A percentile compares a stretch with the other conserved stretches of the same genome.
Conservation (phyloP, 2,797 vertebrate genomes). For the Periparus ater region DNA sequence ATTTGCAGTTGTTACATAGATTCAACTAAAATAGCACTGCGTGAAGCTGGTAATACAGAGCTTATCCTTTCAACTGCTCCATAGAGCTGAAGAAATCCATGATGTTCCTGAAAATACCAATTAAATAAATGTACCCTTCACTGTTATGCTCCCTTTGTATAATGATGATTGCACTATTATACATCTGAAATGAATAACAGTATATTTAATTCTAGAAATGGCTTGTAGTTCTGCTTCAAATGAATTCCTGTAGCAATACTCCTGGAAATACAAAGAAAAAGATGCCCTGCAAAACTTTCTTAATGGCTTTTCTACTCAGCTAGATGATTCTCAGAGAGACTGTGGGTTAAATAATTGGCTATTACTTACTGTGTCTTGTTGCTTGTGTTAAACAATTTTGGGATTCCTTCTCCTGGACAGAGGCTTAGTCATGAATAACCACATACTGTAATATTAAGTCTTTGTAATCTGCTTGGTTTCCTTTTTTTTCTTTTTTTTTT, state of each 20-base stretch:
- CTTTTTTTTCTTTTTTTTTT: neutral
- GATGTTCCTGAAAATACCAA: constrained; percentile 5
- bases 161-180: neutral
- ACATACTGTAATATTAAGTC: neutral
- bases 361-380: neutral
- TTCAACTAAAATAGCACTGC: neutral
- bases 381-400: neutral
- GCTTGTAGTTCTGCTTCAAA: neutral
- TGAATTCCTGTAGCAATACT: neutral
- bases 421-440: neutral
- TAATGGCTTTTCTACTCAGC: neutral
- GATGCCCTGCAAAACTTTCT: neutral
- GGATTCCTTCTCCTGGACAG: neutral
- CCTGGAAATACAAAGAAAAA: neutral
- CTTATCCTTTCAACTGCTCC: neutral
- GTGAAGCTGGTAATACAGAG: neutral
- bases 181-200: neutral
- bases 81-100: neutral
- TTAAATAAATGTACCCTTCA: neutral
- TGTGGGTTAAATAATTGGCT: neutral
- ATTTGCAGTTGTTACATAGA: neutral
- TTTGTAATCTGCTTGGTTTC: neutral
- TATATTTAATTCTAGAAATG: neutral
- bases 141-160: neutral
- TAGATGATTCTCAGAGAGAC: neutral